These are phyloP conservation scores for Toxonevra muliebris DNA, from an alignment of 2,888 invertebrate species.

Conservation along the genomic window DNA sequence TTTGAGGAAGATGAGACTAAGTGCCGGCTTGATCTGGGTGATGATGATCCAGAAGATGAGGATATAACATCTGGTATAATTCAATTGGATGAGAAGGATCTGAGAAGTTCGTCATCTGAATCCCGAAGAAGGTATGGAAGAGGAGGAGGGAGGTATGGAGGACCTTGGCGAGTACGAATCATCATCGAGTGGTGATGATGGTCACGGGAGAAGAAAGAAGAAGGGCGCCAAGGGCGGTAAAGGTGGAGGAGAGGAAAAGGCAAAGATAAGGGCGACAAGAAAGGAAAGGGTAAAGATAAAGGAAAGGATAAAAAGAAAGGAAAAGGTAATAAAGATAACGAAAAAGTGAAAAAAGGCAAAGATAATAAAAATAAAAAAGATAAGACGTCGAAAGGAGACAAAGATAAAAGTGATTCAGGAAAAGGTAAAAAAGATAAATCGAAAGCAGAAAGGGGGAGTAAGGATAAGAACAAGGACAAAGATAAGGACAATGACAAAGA, in stretches of 20 bases:
- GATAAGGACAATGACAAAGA: slow-evolving; percentile 10
- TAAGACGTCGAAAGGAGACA: slow-evolving; percentile 7
- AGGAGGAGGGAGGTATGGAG: slow-evolving; percentile 41
- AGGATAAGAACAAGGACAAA: slow-evolving; percentile 8
- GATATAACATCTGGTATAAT: slow-evolving; percentile 36
- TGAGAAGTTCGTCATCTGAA: slow-evolving; percentile 37
- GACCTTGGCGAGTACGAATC: slow-evolving; percentile 38
- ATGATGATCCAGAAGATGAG: slow-evolving; percentile 56
- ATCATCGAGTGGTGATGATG: slow-evolving; percentile 42
- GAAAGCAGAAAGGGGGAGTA: slow-evolving; percentile 1
- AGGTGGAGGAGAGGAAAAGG: slow-evolving; percentile 3
- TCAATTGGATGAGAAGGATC: slow-evolving; percentile 35
- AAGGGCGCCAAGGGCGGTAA: slow-evolving; percentile 20
- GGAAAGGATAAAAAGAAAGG: not conserved
- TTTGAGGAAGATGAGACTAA: slow-evolving; percentile 55
- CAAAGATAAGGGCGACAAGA: not conserved
- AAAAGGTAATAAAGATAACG: not conserved
- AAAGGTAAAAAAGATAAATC: slow-evolving; percentile 16
- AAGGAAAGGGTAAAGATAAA: not conserved
- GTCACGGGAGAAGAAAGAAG: slow-evolving; percentile 19
- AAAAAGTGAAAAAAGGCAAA: slow-evolving; percentile 7
- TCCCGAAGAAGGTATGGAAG: slow-evolving; percentile 37
- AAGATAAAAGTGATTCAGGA: not conserved
- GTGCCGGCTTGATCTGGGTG: slow-evolving; percentile 48
- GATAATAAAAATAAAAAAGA: slow-evolving; percentile 16